Evolutionary conservation across 2,888 invertebrate genomes (phyloP), one percentile per base, ranked within the genome.

Genomic region (Euclidia mi): DNA sequence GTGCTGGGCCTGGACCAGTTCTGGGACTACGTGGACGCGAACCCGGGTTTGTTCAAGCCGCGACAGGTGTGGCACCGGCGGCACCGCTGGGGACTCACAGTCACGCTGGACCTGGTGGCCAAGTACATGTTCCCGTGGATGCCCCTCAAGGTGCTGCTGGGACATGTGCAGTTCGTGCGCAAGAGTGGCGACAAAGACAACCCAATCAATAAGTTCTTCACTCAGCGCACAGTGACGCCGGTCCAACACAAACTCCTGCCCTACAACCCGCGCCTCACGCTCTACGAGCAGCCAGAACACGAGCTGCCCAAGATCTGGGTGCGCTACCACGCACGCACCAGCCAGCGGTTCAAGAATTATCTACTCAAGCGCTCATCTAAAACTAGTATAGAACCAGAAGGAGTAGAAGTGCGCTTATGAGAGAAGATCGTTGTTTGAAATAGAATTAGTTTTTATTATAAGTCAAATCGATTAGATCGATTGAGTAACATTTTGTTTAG

Each of bases 1-100:
- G 96, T 96, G 0, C 82, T 97, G 46, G 98, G 97, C 0, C 80
- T 98, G 49, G 97, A 97, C 60, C 96, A 97, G 80, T 97, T 97
- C 90, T 90, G 95, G 78, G 88, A 94, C 35, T 94, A 95, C 71
- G 89, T 96, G 18, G 82, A 87, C 0, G 76, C 73, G 0, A 91
- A 92, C 79, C 86, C 85, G 0, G 35, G 66, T 0, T 3, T 89
- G 3, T 89, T 59, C 80, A 80, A 72, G 52, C 45, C 45, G 0
- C 69, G 63, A 0, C 0, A 14, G 3, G 12, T 10, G 2, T 2
- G 25, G 0, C 42, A 67, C 48, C 50, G 71, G 2, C 61, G 69
- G 0, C 65, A 63, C 0, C 83, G 88, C 3, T 82, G 79, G 74
- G 90, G 91, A 0, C 72, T 91, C 6, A 18, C 58, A 1, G 40